Percentiles rank a stretch among this genome's conserved stretches.
phyloP scores from a whole-genome alignment of 2,797 vertebrate genomes.

The Hydrophis major region DNA sequence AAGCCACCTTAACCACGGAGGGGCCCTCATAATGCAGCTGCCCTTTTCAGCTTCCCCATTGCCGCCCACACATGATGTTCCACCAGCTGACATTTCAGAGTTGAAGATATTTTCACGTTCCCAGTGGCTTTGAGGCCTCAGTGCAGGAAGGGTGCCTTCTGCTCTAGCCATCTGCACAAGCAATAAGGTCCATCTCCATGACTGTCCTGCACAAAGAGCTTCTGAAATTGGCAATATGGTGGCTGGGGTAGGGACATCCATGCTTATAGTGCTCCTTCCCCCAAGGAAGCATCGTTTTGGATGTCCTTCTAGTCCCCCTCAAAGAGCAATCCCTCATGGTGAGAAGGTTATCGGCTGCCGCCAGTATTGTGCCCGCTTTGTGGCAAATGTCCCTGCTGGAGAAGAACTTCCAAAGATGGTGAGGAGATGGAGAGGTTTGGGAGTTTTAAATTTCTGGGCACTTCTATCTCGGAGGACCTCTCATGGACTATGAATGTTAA shows the following conservation, averaged over 20 bases:
- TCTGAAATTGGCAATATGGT: background rate
- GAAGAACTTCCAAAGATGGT: background rate
- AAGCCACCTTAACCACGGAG: background rate
- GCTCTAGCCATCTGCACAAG: background rate
- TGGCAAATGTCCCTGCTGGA: background rate
- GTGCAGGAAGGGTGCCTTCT: background rate
- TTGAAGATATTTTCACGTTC: background rate
- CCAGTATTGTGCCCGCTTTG: constrained; percentile 38
- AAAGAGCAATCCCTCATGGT: background rate
- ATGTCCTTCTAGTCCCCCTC: background rate
- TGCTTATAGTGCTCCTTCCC: background rate
- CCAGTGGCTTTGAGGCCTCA: background rate
- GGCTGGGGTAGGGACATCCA: background rate
- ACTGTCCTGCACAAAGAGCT: background rate
- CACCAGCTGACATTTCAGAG: background rate
- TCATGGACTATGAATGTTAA: no score
- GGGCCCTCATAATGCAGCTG: background rate
- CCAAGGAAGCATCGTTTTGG: background rate
- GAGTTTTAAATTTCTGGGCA: no score
- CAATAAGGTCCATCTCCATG: background rate
- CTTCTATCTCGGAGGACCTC: no score
- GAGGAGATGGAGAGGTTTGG: no score
- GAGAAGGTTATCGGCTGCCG: constrained; percentile 22
- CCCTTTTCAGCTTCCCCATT: background rate
- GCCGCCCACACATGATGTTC: background rate